phyloP scores from a whole-genome alignment of 2,888 invertebrate genomes.

The Hyppa rectilinea region DNA sequence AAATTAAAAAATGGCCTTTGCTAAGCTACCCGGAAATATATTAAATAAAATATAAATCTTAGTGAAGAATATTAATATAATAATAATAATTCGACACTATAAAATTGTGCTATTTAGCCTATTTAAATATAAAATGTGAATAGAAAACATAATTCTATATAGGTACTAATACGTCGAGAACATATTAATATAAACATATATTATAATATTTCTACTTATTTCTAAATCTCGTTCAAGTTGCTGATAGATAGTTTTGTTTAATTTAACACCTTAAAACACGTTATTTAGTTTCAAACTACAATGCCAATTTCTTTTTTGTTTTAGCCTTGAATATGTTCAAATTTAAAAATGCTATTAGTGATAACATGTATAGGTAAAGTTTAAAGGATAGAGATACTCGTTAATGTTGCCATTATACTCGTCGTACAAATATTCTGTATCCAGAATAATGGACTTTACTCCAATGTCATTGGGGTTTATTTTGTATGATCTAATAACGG shows the following conservation, averaged over 20 bases:
- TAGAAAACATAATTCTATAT: conserved; percentile 6
- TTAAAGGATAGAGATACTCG: neutral
- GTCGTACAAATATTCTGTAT: neutral
- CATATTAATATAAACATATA: neutral
- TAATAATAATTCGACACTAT: conserved; percentile 2
- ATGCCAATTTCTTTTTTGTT: neutral
- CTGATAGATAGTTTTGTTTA: neutral
- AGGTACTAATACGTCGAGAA: neutral
- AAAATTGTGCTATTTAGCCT: conserved; percentile 49
- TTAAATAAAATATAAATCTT: conserved; percentile 2
- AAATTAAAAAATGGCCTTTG: conserved; percentile 15
- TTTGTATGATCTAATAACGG: neutral
- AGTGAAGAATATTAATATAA: conserved; percentile 3
- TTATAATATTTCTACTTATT: conserved; percentile 4
- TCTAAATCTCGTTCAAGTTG: neutral
- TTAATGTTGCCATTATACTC: neutral
- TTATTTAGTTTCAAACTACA: neutral
- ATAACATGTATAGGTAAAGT: neutral
- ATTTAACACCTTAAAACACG: neutral
- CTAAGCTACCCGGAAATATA: neutral
- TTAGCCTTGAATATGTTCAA: neutral
- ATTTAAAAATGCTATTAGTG: neutral
- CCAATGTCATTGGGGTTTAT: neutral
- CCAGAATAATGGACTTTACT: neutral
- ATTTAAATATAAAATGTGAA: conserved; percentile 18